Percentiles rank a stretch among this genome's conserved stretches.
phyloP scores from a whole-genome alignment of 2,888 invertebrate species.

The Acanthosepion esculentum region DNA sequence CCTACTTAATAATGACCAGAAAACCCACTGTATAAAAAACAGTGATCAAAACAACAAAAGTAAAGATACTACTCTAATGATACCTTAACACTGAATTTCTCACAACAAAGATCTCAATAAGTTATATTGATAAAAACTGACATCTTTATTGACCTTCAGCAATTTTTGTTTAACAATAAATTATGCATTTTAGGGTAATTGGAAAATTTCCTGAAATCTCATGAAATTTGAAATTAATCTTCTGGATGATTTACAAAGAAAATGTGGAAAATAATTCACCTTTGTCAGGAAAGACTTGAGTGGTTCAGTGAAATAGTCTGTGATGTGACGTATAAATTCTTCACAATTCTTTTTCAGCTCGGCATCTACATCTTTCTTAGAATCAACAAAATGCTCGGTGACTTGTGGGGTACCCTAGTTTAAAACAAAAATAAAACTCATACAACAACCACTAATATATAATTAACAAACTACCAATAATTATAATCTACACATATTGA shows the following conservation, averaged over 20 bases:
- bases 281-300: constrained; percentile 84
- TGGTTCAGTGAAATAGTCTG: constrained; percentile 84
- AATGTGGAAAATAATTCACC: constrained; percentile 76
- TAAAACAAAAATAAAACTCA: neutral
- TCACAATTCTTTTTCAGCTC: constrained; percentile 93
- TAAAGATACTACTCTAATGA: too few species aligned
- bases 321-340: constrained; percentile 86
- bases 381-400: constrained; percentile 92
- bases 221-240: too few species aligned
- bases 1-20: too few species aligned
- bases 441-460: neutral
- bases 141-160: too few species aligned
- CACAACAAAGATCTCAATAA: too few species aligned
- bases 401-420: constrained; percentile 94
- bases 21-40: too few species aligned
- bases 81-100: too few species aligned
- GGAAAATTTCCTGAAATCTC: too few species aligned
- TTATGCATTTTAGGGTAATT: too few species aligned
- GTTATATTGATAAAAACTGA: too few species aligned
- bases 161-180: too few species aligned
- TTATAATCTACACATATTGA: neutral
- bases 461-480: neutral
- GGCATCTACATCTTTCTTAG: constrained; percentile 95
- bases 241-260: neutral
- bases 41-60: too few species aligned